Evolutionary conservation across 2,888 invertebrate genomes (phyloP).

Genomic region (Apodemia hepburni): DNA sequence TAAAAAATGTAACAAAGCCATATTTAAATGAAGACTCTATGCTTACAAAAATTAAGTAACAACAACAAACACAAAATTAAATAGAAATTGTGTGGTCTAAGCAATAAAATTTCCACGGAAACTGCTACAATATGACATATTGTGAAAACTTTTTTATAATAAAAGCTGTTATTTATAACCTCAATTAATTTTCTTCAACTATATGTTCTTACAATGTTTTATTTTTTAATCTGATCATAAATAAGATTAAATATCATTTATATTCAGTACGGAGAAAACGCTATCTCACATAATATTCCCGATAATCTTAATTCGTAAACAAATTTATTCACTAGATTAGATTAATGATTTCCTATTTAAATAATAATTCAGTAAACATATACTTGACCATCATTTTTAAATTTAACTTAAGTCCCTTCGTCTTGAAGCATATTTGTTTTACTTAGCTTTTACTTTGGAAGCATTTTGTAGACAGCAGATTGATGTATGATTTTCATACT

Average conservation of each 20-base stretch:
- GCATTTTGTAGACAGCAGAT: too few species aligned
- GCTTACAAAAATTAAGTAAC: background rate
- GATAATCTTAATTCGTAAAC: background rate
- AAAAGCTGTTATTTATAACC: background rate
- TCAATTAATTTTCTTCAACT: background rate
- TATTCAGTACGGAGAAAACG: slow-evolving; percentile 1
- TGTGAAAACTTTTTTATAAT: background rate
- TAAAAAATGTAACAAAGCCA: background rate
- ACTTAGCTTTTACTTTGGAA: too few species aligned
- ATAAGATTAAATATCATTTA: background rate
- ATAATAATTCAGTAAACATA: background rate
- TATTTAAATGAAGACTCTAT: background rate
- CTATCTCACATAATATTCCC: background rate
- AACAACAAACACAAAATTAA: too few species aligned
- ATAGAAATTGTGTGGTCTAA: too few species aligned
- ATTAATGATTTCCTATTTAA: background rate
- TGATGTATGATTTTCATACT: too few species aligned
- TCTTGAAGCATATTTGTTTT: too few species aligned
- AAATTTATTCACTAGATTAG: background rate
- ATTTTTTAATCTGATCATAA: background rate
- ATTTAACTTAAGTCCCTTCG: background rate
- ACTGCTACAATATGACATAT: background rate
- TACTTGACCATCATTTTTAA: background rate
- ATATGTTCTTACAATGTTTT: background rate
- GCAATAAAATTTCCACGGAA: too few species aligned